Percentiles rank a stretch among this genome's conserved stretches.
Evolutionary conservation across 2,113 vertebrate species (phyloP).

Genomic region (Prionailurus bengalensis): DNA sequence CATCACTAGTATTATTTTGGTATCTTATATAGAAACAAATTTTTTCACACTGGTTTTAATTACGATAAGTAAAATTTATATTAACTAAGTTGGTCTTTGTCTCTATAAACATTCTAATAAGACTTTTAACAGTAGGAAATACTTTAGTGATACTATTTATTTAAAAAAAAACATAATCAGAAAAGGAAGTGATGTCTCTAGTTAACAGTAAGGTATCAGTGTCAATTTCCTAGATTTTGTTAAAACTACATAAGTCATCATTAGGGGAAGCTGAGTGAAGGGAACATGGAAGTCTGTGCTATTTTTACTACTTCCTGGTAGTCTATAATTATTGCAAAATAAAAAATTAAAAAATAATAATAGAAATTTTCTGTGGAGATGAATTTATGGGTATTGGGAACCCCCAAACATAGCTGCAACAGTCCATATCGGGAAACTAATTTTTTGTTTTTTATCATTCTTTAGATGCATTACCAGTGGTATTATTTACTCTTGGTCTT

Average conservation of each 20-base stretch:
- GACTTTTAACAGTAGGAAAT: not conserved
- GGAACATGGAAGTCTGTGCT: not conserved
- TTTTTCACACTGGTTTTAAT: slow-evolving; percentile 27
- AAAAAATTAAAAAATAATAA: not conserved
- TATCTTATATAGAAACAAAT: slow-evolving; percentile 1
- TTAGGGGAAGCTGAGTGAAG: not conserved
- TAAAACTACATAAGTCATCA: not conserved
- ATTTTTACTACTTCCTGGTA: not conserved
- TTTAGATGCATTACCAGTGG: not conserved
- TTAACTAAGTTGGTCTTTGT: slow-evolving; percentile 19
- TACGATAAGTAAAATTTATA: slow-evolving; percentile 7
- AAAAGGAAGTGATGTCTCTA: not conserved
- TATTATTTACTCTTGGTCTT: not conserved
- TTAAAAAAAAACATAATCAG: not conserved
- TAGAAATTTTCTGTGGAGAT: not conserved
- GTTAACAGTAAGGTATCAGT: not conserved
- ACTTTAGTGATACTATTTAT: not conserved
- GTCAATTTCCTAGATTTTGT: not conserved
- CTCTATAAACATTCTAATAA: not conserved
- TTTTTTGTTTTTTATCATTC: not conserved
- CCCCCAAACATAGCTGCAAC: rapidly evolving
- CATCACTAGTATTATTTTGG: slow-evolving; percentile 15
- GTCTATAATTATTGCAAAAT: slow-evolving; percentile 42
- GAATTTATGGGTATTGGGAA: not conserved
- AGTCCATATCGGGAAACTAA: not conserved